These are phyloP conservation scores for Stercorarius parasiticus DNA, from an alignment of 2,113 vertebrate species.

Conservation along the genomic window DNA sequence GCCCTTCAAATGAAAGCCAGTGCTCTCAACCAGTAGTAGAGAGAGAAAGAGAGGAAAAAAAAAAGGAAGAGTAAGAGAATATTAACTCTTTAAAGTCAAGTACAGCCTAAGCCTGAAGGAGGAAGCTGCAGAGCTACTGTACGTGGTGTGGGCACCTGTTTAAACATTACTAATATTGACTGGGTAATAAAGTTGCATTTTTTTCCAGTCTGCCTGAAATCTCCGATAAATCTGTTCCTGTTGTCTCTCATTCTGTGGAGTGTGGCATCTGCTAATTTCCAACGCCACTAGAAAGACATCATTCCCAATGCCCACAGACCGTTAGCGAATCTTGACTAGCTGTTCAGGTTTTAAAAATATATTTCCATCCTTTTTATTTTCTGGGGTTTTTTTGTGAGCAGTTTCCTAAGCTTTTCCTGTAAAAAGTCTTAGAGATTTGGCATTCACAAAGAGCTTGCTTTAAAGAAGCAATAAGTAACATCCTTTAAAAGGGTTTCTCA, in stretches of 20 bases:
- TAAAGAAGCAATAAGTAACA: background rate
- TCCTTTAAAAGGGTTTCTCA: background rate
- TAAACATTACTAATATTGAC: background rate
- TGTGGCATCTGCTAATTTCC: background rate
- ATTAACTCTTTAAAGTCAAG: background rate
- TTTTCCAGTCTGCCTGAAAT: background rate
- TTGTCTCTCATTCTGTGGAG: background rate
- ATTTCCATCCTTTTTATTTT: background rate
- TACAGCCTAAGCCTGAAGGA: background rate
- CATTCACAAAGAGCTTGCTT: background rate
- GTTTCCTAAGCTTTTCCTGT: background rate
- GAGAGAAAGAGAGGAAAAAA: background rate
- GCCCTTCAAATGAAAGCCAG: conserved; percentile 48
- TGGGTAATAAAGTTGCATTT: background rate
- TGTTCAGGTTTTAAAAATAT: background rate
- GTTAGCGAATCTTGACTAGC: background rate
- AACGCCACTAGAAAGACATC: background rate
- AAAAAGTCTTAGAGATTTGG: background rate
- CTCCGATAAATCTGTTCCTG: background rate
- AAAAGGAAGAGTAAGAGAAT: background rate
- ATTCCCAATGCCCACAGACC: background rate
- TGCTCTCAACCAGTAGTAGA: background rate
- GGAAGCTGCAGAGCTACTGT: background rate
- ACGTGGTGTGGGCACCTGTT: background rate
- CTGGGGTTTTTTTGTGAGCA: background rate